Percentiles rank a stretch among this genome's conserved stretches.
phyloP scores from a whole-genome alignment of 2,113 vertebrate species.

The Galeopterus variegatus region DNA sequence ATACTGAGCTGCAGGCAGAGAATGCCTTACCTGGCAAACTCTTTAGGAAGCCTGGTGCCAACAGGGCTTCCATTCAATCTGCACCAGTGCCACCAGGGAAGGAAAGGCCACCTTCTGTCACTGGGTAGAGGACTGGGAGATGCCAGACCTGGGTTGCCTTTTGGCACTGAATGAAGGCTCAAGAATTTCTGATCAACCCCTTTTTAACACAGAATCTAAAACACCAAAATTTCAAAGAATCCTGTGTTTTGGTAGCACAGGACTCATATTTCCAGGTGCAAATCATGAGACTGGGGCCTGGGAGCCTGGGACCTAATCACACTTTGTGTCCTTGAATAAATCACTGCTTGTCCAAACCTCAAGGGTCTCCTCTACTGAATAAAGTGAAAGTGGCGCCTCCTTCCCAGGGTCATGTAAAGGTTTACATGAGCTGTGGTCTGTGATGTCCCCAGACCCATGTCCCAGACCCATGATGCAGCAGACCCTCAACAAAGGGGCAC shows the following conservation, averaged over 20 bases:
- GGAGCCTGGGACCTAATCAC: not conserved
- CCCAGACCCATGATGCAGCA: not conserved
- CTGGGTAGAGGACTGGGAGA: not conserved
- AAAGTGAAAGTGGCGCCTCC: not conserved
- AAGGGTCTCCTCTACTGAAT: slow-evolving; percentile 1
- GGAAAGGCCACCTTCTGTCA: slow-evolving; percentile 7
- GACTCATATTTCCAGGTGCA: not conserved
- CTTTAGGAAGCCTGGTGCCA: not conserved
- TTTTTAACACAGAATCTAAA: slow-evolving; percentile 36
- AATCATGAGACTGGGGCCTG: not conserved
- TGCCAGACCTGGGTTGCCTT: not conserved
- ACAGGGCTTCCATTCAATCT: not conserved
- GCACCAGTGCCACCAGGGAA: not conserved
- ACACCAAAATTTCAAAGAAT: slow-evolving; percentile 33
- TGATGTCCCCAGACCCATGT: not conserved
- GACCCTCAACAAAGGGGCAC: not conserved
- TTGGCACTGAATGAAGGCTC: not conserved
- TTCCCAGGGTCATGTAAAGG: not conserved
- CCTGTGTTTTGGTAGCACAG: slow-evolving; percentile 38
- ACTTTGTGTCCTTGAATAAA: slow-evolving; percentile 39
- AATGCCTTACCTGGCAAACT: not conserved
- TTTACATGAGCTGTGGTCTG: not conserved
- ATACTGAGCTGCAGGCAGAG: not conserved
- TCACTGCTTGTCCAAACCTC: not conserved
- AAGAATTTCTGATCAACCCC: not conserved